These are phyloP conservation scores for Grapholita molesta DNA, from an alignment of 1,140 invertebrate species.

Conservation along the genomic window DNA sequence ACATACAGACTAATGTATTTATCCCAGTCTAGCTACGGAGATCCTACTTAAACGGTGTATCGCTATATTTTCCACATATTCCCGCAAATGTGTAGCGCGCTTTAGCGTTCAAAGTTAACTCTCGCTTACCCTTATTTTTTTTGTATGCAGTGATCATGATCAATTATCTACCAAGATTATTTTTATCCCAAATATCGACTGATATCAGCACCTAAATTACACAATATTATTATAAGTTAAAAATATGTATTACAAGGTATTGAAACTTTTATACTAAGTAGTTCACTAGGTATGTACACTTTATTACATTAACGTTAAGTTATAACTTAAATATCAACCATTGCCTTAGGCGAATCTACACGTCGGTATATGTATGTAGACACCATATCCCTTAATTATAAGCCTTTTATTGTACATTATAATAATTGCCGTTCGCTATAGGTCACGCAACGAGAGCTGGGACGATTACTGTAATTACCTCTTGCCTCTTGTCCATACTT, in stretches of 20 bases:
- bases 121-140: slow-evolving; percentile 14
- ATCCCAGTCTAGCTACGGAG: too few relatives aligned
- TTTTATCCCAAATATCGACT: slow-evolving; percentile 26
- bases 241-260: slow-evolving; percentile 43
- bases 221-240: slow-evolving; percentile 39
- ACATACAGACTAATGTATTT: too few relatives aligned
- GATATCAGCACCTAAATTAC: slow-evolving; percentile 44
- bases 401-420: slow-evolving; percentile 15
- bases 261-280: slow-evolving; percentile 37
- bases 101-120: neutral
- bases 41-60: neutral
- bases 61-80: neutral
- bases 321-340: slow-evolving; percentile 23
- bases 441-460: neutral
- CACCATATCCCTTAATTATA: slow-evolving; percentile 11
- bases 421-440: neutral
- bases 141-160: slow-evolving; percentile 4
- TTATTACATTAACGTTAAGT: slow-evolving; percentile 55
- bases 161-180: slow-evolving; percentile 23
- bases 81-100: neutral
- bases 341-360: slow-evolving; percentile 6
- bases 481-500: neutral
- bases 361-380: slow-evolving; percentile 6
- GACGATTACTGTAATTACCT: neutral
- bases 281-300: slow-evolving; percentile 63